A percentile compares a stretch with the other conserved stretches of the same genome.
These are phyloP conservation scores for Cylindroiulus punctatus DNA, from an alignment of 2,888 invertebrate species.

Conservation along the genomic window DNA sequence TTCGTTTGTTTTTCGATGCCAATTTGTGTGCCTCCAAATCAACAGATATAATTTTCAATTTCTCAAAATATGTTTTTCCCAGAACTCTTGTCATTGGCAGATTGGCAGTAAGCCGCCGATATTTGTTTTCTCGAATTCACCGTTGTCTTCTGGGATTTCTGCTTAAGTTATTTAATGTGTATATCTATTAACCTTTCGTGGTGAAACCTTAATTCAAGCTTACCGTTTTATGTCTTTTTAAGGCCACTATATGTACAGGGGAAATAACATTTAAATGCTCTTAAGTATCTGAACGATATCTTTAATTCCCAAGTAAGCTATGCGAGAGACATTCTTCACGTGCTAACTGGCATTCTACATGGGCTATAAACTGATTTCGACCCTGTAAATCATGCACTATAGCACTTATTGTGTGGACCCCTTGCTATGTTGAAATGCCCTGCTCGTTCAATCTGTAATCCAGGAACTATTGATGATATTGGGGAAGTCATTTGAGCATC, in stretches of 20 bases:
- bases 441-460: constrained; percentile 6
- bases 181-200: neutral
- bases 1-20: neutral
- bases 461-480: neutral
- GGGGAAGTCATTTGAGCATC: neutral
- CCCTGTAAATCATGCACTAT: neutral
- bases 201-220: neutral
- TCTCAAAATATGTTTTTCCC: neutral
- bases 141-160: neutral
- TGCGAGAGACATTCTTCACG: neutral
- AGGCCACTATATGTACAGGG: neutral
- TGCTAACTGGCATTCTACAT: neutral
- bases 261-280: neutral
- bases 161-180: neutral
- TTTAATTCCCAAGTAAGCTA: neutral
- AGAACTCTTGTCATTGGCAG: neutral
- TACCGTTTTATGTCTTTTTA: constrained; percentile 20
- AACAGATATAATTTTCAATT: too few relatives aligned
- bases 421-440: neutral
- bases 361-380: neutral
- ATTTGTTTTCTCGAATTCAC: neutral
- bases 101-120: neutral
- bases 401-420: constrained; percentile 8
- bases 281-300: neutral
- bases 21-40: neutral